phyloP scores from a whole-genome alignment of 2,113 vertebrate species.

The Camarhynchus parvulus region DNA sequence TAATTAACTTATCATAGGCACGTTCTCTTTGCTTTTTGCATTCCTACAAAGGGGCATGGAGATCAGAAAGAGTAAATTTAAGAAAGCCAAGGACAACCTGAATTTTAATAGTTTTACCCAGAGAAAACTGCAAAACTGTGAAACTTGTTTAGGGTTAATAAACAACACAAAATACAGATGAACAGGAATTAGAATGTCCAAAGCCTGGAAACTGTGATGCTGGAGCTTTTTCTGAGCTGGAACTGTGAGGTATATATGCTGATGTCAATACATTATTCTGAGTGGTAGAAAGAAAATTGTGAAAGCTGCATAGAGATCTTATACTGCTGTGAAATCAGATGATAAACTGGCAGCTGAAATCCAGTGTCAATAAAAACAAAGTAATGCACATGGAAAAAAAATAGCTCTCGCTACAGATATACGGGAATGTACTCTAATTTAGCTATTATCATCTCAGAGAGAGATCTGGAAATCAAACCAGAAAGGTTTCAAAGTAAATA shows the following conservation, averaged over 20 bases:
- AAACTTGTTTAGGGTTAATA: background rate
- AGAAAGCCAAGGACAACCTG: background rate
- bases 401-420: background rate
- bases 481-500: slow-evolving; percentile 32
- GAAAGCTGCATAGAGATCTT: background rate
- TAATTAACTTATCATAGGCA: background rate
- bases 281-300: background rate
- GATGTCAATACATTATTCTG: background rate
- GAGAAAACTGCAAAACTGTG: background rate
- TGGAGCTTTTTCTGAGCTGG: background rate
- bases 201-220: background rate
- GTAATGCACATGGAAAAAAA: background rate
- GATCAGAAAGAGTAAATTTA: background rate
- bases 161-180: background rate
- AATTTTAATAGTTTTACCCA: background rate
- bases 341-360: slow-evolving; percentile 14
- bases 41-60: background rate
- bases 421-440: background rate
- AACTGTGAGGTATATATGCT: background rate
- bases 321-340: background rate
- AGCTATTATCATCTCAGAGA: slow-evolving; percentile 5
- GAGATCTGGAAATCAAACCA: slow-evolving; percentile 1
- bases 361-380: slow-evolving; percentile 22
- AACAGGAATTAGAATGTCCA: background rate
- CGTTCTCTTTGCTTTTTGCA: background rate